phyloP scores from a whole-genome alignment of 2,797 vertebrate species.

The Sebastes baramenuke region DNA sequence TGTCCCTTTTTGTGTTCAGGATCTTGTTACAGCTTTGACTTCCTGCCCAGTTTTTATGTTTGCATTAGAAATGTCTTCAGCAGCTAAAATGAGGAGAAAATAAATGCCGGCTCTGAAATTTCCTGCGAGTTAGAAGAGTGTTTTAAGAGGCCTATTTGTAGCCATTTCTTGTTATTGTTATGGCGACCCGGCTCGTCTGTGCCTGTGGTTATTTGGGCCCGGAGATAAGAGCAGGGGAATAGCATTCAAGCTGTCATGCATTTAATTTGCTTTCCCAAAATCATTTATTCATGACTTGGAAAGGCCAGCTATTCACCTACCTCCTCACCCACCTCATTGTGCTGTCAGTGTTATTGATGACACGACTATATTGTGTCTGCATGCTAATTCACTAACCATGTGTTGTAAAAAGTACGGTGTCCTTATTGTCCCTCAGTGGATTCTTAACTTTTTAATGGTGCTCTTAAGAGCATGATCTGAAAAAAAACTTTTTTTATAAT shows the following conservation, averaged over 20 bases:
- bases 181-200: constrained; percentile 16
- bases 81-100: constrained; percentile 23
- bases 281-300: constrained; percentile 57
- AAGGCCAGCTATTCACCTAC: constrained; percentile 49
- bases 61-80: constrained; percentile 5
- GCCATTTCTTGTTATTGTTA: constrained; percentile 67
- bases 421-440: constrained; percentile 28
- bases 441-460: neutral
- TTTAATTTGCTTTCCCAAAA: constrained; percentile 41
- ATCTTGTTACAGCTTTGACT: constrained; percentile 28
- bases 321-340: constrained; percentile 45
- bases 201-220: constrained; percentile 32
- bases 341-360: constrained; percentile 70
- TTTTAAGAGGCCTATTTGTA: constrained; percentile 52
- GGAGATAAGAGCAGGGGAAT: constrained; percentile 30
- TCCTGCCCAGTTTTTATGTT: constrained; percentile 8
- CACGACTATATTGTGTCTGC: constrained; percentile 34
- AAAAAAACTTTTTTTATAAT: neutral
- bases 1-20: neutral
- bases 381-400: constrained; percentile 45
- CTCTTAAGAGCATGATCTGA: neutral
- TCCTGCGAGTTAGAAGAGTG: constrained; percentile 33
- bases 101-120: constrained; percentile 18
- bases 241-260: constrained; percentile 38
- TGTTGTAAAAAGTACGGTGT: neutral